A percentile compares a stretch with the other conserved stretches of the same genome.
Conservation (phyloP, 1,140 invertebrate genomes). For the Heterodera carotae region DNA sequence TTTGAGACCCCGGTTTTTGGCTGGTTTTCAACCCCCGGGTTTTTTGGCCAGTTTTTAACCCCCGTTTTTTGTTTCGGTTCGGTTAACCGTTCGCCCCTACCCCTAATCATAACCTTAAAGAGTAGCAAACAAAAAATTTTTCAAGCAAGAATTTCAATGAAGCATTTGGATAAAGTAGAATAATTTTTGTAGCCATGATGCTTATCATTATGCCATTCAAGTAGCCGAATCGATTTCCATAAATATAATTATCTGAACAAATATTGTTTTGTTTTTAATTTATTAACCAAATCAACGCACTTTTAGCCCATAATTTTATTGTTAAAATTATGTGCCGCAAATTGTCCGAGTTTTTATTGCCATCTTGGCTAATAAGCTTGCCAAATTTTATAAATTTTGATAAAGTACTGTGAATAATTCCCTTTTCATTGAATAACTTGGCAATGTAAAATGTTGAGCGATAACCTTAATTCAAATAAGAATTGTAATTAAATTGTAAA, state of each 20-base stretch:
- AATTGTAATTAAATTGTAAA: not conserved
- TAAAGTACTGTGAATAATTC: not conserved
- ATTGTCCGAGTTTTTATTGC: not conserved
- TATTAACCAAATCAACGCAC: not conserved
- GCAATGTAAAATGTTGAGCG: not conserved
- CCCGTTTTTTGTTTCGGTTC: too few species aligned
- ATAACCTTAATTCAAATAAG: not conserved
- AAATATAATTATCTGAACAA: not conserved
- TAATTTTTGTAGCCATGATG: not conserved
- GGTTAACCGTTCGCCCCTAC: too few species aligned
- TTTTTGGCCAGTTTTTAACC: too few species aligned
- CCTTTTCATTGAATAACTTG: not conserved
- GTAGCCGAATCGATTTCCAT: not conserved
- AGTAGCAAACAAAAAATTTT: not conserved
- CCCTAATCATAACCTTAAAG: too few species aligned
- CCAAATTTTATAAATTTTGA: not conserved
- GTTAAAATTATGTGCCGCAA: not conserved
- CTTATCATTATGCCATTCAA: not conserved
- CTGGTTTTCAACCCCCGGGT: too few species aligned
- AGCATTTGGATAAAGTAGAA: not conserved
- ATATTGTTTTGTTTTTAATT: not conserved
- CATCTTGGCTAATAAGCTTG: not conserved
- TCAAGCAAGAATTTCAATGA: not conserved
- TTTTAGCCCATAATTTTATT: conserved; percentile 4
- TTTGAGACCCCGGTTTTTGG: too few species aligned